Percentiles rank a stretch among this genome's conserved stretches.
These are phyloP conservation scores for Cricetomys ansorgei DNA, from an alignment of 2,113 vertebrate genomes.

Conservation along the genomic window DNA sequence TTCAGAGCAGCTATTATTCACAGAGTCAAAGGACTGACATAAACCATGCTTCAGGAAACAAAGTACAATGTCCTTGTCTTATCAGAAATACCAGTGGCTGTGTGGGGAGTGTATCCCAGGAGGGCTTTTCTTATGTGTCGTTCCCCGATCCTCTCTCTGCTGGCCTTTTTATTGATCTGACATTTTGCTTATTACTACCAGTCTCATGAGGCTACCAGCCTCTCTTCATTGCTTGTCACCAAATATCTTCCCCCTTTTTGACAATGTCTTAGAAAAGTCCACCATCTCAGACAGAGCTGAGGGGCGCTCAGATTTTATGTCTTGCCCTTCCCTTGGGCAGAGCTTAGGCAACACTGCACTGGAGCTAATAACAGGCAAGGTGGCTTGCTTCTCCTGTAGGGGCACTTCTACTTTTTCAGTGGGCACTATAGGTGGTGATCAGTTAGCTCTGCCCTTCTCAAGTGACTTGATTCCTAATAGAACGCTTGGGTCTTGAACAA, in stretches of 20 bases:
- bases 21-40: conserved; percentile 2
- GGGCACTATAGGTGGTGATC: not conserved
- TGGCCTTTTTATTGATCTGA: conserved; percentile 11
- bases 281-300: not conserved
- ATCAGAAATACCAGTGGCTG: not conserved
- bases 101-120: not conserved
- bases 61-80: not conserved
- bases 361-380: not conserved
- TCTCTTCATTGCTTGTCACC: not conserved
- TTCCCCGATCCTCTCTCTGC: not conserved
- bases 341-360: not conserved
- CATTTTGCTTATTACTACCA: not conserved
- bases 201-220: not conserved
- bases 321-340: not conserved
- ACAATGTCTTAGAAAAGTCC: not conserved
- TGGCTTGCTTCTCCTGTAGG: not conserved
- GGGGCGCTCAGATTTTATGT: not conserved
- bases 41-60: conserved; percentile 7
- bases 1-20: conserved; percentile 19
- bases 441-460: not conserved
- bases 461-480: not conserved
- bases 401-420: not conserved
- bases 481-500: not conserved
- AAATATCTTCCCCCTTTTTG: not conserved
- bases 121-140: not conserved